These are phyloP conservation scores for Schizopygopsis malacanthus DNA, from an alignment of 2,797 vertebrate species.

Conservation along the genomic window DNA sequence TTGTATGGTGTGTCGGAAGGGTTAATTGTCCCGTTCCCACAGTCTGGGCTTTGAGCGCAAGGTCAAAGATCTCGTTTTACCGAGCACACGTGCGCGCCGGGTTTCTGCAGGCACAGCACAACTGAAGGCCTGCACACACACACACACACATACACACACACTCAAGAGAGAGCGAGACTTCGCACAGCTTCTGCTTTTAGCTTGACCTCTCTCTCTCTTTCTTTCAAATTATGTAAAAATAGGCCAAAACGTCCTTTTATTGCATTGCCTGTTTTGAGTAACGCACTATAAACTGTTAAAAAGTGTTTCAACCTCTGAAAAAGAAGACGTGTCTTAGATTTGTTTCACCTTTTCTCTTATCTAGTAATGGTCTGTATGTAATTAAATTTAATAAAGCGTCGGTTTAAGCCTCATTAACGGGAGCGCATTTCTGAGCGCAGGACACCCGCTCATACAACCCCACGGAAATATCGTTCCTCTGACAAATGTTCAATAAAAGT, in stretches of 20 bases:
- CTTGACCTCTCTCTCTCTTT: not conserved
- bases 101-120: constrained; percentile 71
- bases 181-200: not conserved
- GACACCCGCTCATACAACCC: not conserved
- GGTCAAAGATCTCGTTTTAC: constrained; percentile 83
- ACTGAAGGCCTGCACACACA: constrained; percentile 44
- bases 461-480: not conserved
- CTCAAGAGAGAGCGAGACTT: not conserved
- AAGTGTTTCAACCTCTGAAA: not conserved
- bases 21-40: constrained; percentile 64
- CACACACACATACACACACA: no score
- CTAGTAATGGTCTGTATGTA: not conserved
- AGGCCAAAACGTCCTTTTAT: not conserved
- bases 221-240: not conserved
- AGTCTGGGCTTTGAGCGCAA: constrained; percentile 69
- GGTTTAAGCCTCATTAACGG: not conserved
- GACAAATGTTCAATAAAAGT: not conserved
- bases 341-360: not conserved
- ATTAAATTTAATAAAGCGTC: not conserved
- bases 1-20: constrained; percentile 48
- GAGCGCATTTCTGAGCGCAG: not conserved
- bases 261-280: not conserved
- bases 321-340: no score
- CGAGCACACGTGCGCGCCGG: constrained; percentile 68
- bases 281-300: not conserved